Percentiles rank a stretch among this genome's conserved stretches.
Conservation (phyloP, 1,140 invertebrate species). For the Cyclargus thomasi region DNA sequence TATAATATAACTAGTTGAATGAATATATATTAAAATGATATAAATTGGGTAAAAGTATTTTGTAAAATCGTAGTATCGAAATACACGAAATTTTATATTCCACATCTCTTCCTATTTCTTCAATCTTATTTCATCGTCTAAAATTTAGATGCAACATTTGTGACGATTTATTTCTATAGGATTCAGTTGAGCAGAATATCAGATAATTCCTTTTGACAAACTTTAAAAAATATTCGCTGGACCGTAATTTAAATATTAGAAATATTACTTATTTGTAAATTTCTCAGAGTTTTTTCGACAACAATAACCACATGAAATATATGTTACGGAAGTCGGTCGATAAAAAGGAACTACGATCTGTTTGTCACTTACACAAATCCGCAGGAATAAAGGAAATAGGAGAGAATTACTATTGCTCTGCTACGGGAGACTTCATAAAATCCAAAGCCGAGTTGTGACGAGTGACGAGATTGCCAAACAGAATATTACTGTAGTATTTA, state of each 20-base stretch:
- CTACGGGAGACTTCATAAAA: not conserved
- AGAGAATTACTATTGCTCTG: not conserved
- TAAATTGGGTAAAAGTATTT: too few species aligned
- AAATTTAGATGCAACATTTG: slow-evolving; percentile 2
- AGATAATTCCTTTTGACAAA: not conserved
- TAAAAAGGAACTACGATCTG: not conserved
- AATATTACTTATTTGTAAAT: not conserved
- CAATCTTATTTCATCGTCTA: not conserved
- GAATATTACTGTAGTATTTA: not conserved
- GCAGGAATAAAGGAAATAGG: not conserved
- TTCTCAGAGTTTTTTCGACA: too few species aligned
- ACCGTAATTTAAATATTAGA: not conserved
- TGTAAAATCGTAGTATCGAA: not conserved
- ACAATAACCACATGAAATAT: too few species aligned
- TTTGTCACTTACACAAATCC: not conserved
- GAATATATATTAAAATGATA: too few species aligned
- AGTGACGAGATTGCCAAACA: not conserved
- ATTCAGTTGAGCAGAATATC: not conserved
- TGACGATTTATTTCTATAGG: not conserved
- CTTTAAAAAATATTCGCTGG: not conserved
- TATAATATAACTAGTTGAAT: too few species aligned
- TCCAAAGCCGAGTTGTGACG: not conserved
- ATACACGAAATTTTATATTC: not conserved
- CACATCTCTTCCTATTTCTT: not conserved
- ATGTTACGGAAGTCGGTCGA: too few species aligned